Conservation (phyloP, 2,113 vertebrate genomes). For the Eublepharis macularius region DNA sequence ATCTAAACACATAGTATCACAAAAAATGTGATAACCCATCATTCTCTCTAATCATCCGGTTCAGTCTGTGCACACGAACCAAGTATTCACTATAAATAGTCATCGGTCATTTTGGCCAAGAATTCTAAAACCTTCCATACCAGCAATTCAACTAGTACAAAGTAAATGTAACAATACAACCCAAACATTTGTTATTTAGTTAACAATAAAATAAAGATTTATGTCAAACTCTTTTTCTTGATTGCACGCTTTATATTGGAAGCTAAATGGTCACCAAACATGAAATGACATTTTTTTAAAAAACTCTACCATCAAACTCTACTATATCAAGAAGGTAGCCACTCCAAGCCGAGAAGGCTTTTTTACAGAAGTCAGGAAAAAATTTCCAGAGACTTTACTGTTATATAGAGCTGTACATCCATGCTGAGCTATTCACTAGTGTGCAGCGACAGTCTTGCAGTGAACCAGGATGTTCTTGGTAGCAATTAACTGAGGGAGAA, state of each 20-base stretch:
- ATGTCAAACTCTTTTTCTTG: conserved; percentile 70
- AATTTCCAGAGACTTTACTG: conserved; percentile 63
- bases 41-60: conserved; percentile 49
- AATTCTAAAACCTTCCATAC: conserved; percentile 75
- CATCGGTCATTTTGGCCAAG: conserved; percentile 62
- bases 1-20: conserved; percentile 60
- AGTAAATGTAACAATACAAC: conserved; percentile 71
- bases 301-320: conserved; percentile 81
- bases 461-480: conserved; percentile 62
- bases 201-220: conserved; percentile 78
- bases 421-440: conserved; percentile 75
- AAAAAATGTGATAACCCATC: conserved; percentile 56
- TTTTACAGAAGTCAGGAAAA: conserved; percentile 68
- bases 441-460: conserved; percentile 69
- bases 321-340: conserved; percentile 78
- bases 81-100: conserved; percentile 60
- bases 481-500: conserved; percentile 69
- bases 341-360: conserved; percentile 65
- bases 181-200: conserved; percentile 67
- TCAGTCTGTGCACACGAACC: conserved; percentile 43
- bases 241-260: conserved; percentile 86
- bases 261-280: conserved; percentile 88
- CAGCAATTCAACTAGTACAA: conserved; percentile 74
- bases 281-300: conserved; percentile 71
- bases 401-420: conserved; percentile 75